Conservation (phyloP, 2,113 vertebrate genomes). For the Reinhardtius hippoglossoides region DNA sequence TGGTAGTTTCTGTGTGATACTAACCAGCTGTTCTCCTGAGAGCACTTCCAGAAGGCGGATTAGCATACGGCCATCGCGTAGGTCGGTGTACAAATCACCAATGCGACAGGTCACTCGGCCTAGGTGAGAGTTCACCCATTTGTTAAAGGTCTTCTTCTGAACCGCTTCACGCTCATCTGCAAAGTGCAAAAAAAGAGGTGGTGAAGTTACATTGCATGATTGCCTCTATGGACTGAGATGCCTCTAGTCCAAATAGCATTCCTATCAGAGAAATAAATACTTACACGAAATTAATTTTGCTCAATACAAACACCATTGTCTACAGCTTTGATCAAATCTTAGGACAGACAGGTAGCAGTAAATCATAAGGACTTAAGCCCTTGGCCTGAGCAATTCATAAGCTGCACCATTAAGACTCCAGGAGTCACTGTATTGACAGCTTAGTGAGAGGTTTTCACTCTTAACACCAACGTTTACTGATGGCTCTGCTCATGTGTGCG, state of each 20-base stretch:
- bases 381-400: slow-evolving; percentile 37
- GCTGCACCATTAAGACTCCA: slow-evolving; percentile 42
- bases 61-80: slow-evolving; percentile 93
- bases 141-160: slow-evolving; percentile 96
- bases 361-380: slow-evolving; percentile 32
- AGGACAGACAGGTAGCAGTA: slow-evolving; percentile 25
- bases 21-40: slow-evolving; percentile 93
- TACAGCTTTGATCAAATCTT: slow-evolving; percentile 11
- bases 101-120: slow-evolving; percentile 91
- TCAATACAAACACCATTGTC: background rate
- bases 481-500: slow-evolving; percentile 2
- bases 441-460: slow-evolving; percentile 55
- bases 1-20: slow-evolving; percentile 56
- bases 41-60: slow-evolving; percentile 93
- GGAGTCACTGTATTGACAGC: slow-evolving; percentile 50
- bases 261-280: slow-evolving; percentile 12
- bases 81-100: slow-evolving; percentile 91
- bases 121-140: slow-evolving; percentile 97
- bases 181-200: slow-evolving; percentile 13
- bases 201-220: background rate
- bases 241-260: background rate
- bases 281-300: slow-evolving; percentile 15
- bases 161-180: slow-evolving; percentile 94
- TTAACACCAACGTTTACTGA: slow-evolving; percentile 27
- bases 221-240: background rate